A percentile compares a stretch with the other conserved stretches of the same genome.
Evolutionary conservation across 2,113 vertebrate genomes (phyloP).

Genomic region (Eidolon helvum): DNA sequence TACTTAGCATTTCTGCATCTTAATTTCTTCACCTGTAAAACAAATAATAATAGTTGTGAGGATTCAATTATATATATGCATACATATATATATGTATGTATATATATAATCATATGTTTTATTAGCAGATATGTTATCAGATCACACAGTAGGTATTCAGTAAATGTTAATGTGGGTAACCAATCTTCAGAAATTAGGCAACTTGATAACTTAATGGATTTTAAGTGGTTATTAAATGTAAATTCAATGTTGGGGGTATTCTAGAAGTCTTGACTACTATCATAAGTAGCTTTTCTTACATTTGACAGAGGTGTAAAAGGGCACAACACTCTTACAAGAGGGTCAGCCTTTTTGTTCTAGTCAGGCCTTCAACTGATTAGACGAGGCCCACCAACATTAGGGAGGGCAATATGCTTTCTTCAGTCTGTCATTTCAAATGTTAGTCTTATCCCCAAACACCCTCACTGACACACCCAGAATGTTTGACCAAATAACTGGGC

Average conservation of each 20-base stretch:
- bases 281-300: not conserved
- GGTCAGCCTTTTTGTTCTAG: not conserved
- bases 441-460: not conserved
- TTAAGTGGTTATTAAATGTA: not conserved
- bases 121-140: not conserved
- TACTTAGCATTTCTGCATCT: not conserved
- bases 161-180: not conserved
- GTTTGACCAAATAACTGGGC: not conserved
- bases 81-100: too few relatives aligned
- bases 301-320: not conserved
- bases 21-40: not conserved
- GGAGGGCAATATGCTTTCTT: not conserved
- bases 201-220: not conserved
- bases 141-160: not conserved
- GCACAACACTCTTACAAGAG: not conserved
- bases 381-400: not conserved
- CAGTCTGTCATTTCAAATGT: not conserved
- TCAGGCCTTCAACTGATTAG: not conserved
- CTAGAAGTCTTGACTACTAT: not conserved
- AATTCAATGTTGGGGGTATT: not conserved
- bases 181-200: not conserved
- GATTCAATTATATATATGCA: not conserved
- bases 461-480: not conserved
- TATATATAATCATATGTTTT: too few relatives aligned
- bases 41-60: not conserved